A percentile compares a stretch with the other conserved stretches of the same genome.
Conservation (phyloP, 2,888 invertebrate species). For the Selenia dentaria region DNA sequence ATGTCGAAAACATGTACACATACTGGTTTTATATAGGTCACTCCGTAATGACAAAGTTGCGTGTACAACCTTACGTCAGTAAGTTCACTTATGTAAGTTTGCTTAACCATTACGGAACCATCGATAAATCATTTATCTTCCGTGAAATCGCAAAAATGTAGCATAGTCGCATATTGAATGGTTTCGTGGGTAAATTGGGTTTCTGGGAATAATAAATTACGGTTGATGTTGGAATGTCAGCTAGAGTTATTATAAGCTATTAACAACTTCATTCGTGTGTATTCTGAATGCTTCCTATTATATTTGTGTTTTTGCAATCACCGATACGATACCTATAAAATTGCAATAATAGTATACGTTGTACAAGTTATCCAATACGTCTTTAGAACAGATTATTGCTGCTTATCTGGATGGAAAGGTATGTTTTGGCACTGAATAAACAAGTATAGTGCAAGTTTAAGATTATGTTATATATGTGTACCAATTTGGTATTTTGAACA, state of each 20-base stretch:
- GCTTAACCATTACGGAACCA: constrained; percentile 7
- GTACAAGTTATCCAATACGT: no score
- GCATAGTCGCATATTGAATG: neutral
- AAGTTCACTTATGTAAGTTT: constrained; percentile 9
- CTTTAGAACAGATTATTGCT: no score
- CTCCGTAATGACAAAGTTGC: constrained; percentile 31
- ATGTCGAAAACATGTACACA: no score
- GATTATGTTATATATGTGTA: no score
- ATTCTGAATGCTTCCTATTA: neutral
- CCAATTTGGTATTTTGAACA: no score
- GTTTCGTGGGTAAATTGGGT: neutral
- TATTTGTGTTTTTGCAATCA: neutral
- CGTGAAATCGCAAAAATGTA: constrained; percentile 1
- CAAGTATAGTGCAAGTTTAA: no score
- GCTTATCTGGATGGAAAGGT: no score
- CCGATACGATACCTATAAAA: neutral
- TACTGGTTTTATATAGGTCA: constrained; percentile 3
- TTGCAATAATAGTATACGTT: no score
- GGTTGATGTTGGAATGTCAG: constrained; percentile 4
- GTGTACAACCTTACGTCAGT: constrained; percentile 34
- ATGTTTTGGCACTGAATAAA: no score
- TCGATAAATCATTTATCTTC: constrained; percentile 10
- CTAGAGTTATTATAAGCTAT: neutral
- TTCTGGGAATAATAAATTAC: constrained; percentile 22
- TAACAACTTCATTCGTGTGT: neutral